Base-by-base conservation (phyloP, 1,140 invertebrate genomes). In the Ceratosolen solmsi region DNA sequence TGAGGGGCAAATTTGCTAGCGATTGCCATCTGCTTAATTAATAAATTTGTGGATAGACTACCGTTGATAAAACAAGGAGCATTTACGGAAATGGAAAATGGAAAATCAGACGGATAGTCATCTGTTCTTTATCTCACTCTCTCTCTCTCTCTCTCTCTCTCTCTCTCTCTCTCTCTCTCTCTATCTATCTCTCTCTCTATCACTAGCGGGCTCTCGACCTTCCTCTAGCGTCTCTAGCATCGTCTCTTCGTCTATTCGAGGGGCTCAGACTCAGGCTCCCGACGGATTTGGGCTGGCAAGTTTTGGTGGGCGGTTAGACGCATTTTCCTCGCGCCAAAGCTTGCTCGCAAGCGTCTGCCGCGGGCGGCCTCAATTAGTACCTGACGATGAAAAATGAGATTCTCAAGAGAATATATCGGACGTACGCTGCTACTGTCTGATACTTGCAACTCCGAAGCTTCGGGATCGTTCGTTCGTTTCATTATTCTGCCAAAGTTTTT, bases 371-470 rank as follows among this genome's bases (percentile, higher is more conserved):
- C 60, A 79, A 78, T 83, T 84, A 84, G 74, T 83, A 73, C 56
- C 78, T 84, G 74, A 75, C 84, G 83, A 85, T 85, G 84, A 85
- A 85, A 85, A 82, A 82, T 83, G 84, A 82, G 83, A 76, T 68
- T 79, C 74, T 38, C 71, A 33, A 51, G 75, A 49, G 84, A 83
- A 58, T 68, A 68, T 68, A 38, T 68, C 33, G 63, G 22, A 38
- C 81, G 79, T 60, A 71, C 1, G 65, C 63, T 20, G 22, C 72
- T 17, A 20, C 25, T 60, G 15, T 27, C 74, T 63, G 56, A 41
- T 38, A 76, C 56, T 54, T 51, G 38, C 33, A 68, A 38, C 63
- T 38, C 22, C 22, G 63, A 3, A 38, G 63, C 33, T 68, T 68
- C 22, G 36, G n/a, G 38, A 46, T 17, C 25, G 38, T 22, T 36